These are phyloP conservation scores for Bombylius major DNA, from an alignment of 2,888 invertebrate species.

Conservation along the genomic window DNA sequence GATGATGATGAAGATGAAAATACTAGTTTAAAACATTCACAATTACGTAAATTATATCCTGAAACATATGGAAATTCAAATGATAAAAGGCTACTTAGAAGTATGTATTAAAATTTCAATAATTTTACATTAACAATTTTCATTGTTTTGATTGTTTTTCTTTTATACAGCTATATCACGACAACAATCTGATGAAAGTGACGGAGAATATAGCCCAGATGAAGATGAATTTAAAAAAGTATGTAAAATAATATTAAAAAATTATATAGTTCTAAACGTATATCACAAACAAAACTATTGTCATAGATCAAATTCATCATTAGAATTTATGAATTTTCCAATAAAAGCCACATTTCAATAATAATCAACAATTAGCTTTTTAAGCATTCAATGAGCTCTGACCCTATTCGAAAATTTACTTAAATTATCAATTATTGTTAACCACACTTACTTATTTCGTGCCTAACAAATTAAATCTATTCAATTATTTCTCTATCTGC, in stretches of 20 bases:
- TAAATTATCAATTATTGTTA: no score
- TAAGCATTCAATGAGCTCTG: no score
- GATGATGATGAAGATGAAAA: constrained; percentile 29
- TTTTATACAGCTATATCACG: constrained; percentile 45
- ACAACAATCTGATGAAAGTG: constrained; percentile 70
- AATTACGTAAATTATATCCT: constrained; percentile 43
- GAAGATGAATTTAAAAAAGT: constrained; percentile 79
- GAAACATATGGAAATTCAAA: constrained; percentile 30
- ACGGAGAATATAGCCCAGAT: constrained; percentile 70
- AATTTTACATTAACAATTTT: constrained; percentile 5
- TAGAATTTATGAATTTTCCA: no score
- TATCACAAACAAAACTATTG: no score
- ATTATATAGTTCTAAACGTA: no score
- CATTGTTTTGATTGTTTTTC: neutral
- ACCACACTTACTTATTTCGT: no score
- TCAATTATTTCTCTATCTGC: no score
- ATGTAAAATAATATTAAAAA: neutral
- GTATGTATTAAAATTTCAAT: constrained; percentile 19
- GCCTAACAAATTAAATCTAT: no score
- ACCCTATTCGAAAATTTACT: no score
- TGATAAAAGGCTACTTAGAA: constrained; percentile 41
- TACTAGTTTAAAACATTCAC: constrained; percentile 35
- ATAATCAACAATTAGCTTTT: no score
- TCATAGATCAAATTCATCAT: no score
- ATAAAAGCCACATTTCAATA: no score